Conservation (phyloP, 23 tunicate species). For the Styela clava region DNA sequence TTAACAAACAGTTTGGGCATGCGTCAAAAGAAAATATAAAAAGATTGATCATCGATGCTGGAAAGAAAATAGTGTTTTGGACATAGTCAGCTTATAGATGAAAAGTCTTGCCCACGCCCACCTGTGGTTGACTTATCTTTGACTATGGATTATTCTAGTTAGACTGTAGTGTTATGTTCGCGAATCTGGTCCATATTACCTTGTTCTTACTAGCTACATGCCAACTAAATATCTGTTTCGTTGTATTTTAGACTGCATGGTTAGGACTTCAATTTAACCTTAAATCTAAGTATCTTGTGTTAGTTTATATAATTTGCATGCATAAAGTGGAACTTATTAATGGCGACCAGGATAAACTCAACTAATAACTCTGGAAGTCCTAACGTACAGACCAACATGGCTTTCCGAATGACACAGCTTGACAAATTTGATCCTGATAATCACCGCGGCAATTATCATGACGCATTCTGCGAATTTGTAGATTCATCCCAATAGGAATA, state of each 20-base stretch:
- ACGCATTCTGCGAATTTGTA: constrained; percentile 22
- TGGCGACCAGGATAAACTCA: constrained; percentile 10
- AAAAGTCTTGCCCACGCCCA: no score
- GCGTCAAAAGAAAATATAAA: no score
- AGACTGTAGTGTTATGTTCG: no score
- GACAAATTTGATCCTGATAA: background rate
- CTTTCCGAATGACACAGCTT: background rate
- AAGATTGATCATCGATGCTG: no score
- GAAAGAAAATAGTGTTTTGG: no score
- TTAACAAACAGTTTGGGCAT: no score
- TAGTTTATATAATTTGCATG: background rate
- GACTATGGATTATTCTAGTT: no score
- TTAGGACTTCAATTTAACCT: background rate
- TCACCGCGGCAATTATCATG: constrained; percentile 4
- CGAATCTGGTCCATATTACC: no score
- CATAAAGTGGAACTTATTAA: background rate
- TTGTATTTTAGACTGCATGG: background rate
- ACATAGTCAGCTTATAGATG: no score
- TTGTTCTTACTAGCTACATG: no score
- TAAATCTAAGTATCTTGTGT: background rate
- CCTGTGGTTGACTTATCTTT: no score
- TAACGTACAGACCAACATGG: background rate
- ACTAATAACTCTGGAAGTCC: background rate
- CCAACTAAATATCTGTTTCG: no score
- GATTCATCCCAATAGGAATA: background rate